Percentiles rank a stretch among this genome's conserved stretches.
phyloP scores from a whole-genome alignment of 2,113 vertebrate genomes.

The Fregetta grallaria region DNA sequence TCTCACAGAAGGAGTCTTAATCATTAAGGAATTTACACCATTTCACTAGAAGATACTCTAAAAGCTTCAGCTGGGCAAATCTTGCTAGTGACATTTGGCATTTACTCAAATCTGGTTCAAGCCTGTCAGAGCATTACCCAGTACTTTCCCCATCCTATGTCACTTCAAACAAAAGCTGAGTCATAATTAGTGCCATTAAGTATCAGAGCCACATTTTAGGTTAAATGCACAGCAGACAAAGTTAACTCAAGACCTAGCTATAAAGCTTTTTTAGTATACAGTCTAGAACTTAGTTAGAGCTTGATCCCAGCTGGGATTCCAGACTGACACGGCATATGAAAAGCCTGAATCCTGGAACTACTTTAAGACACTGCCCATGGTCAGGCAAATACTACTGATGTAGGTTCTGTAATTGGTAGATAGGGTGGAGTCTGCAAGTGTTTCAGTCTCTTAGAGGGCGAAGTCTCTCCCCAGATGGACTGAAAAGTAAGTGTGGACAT shows the following conservation, averaged over 20 bases:
- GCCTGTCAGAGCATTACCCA: not conserved
- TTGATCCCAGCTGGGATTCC: not conserved
- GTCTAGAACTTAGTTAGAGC: not conserved
- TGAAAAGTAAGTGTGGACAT: conserved; percentile 48
- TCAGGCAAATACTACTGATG: conserved; percentile 53
- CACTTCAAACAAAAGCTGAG: not conserved
- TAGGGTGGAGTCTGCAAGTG: conserved; percentile 11
- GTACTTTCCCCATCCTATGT: not conserved
- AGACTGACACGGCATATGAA: not conserved
- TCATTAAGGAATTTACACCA: not conserved
- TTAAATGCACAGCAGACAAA: conserved; percentile 20
- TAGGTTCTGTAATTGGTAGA: not conserved
- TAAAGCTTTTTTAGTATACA: conserved; percentile 22
- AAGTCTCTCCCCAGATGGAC: conserved; percentile 58
- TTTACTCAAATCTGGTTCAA: not conserved
- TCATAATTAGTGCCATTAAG: conserved; percentile 3
- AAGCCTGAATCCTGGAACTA: not conserved
- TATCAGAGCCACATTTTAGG: conserved; percentile 2
- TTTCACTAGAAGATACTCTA: not conserved
- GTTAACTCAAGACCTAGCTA: not conserved
- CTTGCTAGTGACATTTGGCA: not conserved
- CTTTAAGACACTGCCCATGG: not conserved
- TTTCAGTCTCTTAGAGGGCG: conserved; percentile 59
- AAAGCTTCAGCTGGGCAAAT: not conserved
- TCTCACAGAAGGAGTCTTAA: not conserved